These are phyloP conservation scores for Limnodromus scolopaceus DNA, from an alignment of 2,797 vertebrate species.

Conservation along the genomic window DNA sequence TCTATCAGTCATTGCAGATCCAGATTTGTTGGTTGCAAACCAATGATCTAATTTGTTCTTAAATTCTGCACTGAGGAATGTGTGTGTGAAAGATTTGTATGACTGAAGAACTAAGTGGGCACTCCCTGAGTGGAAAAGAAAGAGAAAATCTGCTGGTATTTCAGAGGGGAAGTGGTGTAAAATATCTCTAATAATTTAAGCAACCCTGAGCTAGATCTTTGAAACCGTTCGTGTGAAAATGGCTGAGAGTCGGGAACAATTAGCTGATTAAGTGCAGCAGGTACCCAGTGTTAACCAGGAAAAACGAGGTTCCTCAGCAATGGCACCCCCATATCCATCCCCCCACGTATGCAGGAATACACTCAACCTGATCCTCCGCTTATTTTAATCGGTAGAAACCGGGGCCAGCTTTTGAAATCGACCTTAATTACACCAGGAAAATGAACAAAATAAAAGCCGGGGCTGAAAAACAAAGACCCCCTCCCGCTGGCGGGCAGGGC, in stretches of 20 bases:
- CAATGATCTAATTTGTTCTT: not conserved
- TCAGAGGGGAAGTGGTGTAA: not conserved
- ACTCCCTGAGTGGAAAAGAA: not conserved
- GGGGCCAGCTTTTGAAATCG: not conserved
- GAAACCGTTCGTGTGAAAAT: not conserved
- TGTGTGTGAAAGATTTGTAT: not conserved
- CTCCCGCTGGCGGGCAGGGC: not conserved
- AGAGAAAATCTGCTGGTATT: not conserved
- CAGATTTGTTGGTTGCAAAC: not conserved
- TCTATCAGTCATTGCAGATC: not conserved
- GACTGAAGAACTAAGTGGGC: not conserved
- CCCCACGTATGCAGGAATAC: not conserved
- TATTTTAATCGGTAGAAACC: not conserved
- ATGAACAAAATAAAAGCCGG: not conserved
- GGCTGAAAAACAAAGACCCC: not conserved
- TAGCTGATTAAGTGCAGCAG: constrained; percentile 6
- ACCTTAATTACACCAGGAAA: not conserved
- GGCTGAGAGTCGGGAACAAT: not conserved
- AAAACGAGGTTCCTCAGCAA: not conserved
- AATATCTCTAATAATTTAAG: not conserved
- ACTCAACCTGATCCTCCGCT: not conserved
- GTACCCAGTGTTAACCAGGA: not conserved
- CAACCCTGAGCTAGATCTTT: not conserved
- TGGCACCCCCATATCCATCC: not conserved
- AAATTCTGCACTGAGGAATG: not conserved